Evolutionary conservation across 2,888 invertebrate genomes (phyloP).

Genomic region (Acanthosepion pharaonis): DNA sequence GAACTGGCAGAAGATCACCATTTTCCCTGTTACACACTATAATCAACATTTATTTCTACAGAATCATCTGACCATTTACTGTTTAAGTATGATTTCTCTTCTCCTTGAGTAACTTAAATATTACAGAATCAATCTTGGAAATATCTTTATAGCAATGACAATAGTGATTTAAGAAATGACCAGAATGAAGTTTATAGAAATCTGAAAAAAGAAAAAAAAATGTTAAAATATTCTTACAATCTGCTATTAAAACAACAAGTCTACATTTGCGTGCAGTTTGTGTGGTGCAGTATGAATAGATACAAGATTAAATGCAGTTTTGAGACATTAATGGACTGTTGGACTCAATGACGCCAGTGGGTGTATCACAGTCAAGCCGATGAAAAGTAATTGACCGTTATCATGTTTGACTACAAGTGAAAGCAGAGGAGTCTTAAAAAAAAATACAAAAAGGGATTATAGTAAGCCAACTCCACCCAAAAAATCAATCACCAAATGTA

Average conservation of each 20-base stretch:
- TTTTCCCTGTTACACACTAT: too few relatives aligned
- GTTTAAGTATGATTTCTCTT: too few relatives aligned
- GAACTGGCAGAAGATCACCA: too few relatives aligned
- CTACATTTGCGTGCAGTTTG: not conserved
- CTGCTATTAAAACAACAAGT: not conserved
- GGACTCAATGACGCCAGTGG: not conserved
- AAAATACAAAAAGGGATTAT: not conserved
- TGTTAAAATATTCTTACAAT: too few relatives aligned
- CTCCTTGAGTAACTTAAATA: too few relatives aligned
- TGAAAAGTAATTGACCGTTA: not conserved
- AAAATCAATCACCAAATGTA: not conserved
- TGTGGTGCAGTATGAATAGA: not conserved
- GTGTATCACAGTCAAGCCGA: not conserved
- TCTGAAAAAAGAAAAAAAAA: not conserved
- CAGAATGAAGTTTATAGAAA: not conserved
- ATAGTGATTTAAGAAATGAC: not conserved
- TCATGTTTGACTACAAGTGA: not conserved
- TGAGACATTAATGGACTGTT: not conserved
- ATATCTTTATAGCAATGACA: not conserved
- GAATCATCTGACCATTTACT: too few relatives aligned
- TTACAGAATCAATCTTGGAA: not conserved
- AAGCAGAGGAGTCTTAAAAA: too few relatives aligned
- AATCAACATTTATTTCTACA: too few relatives aligned
- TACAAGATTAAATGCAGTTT: not conserved
- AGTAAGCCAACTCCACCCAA: not conserved